Evolutionary conservation across 2,888 invertebrate genomes (phyloP), one percentile per base, ranked within the genome.

Genomic region (Scaptomyza cyrtandrae): DNA sequence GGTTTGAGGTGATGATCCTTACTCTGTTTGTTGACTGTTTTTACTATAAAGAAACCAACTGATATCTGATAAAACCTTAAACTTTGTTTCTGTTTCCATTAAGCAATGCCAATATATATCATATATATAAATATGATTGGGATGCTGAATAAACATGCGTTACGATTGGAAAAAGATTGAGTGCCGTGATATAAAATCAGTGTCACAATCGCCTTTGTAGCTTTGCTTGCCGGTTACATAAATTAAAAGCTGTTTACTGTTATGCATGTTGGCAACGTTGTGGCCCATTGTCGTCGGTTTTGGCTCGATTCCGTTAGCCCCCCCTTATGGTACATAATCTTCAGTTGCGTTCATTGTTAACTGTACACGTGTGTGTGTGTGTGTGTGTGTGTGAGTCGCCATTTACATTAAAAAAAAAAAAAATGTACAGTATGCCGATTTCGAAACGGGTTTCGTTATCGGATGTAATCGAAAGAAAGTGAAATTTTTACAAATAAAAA

Each of bases 401-500:
- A 79, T 67, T 67, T 63, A 66, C 63, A 77, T 72, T 65, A 45
- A 9, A 52, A 73, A 59, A 64, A 59, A 66, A 86, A 84, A 86
- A 84, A 81, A 84, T 67, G 78, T 19, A 19, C 62, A 60, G 65
- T 76, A 54, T 67, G 76, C 44, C 56, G 65, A 54, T 71, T 58
- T 54, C 43, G 50, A 73, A 80, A 80, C 80, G 70, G 58, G 80
- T 81, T 81, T 66, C 50, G 31, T 29, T 41, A 41, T 37, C 35
- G 33, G 16, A 19, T 60, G 33, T 49, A 53, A 50, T 24, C 49
- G 19, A 54, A 55, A 27, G 69, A 87, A 82, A 82, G 88, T 82
- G 81, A 82, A 82, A 81, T 87, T 88, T 80, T 54, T 64, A 78
- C 57, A 81, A 84, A 68, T 74, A 63, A 76, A 29, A 1, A 29